Percentiles rank a stretch among this genome's conserved stretches.
These are phyloP conservation scores for Amblyornis subalaris DNA, from an alignment of 2,113 vertebrate species.

Conservation along the genomic window DNA sequence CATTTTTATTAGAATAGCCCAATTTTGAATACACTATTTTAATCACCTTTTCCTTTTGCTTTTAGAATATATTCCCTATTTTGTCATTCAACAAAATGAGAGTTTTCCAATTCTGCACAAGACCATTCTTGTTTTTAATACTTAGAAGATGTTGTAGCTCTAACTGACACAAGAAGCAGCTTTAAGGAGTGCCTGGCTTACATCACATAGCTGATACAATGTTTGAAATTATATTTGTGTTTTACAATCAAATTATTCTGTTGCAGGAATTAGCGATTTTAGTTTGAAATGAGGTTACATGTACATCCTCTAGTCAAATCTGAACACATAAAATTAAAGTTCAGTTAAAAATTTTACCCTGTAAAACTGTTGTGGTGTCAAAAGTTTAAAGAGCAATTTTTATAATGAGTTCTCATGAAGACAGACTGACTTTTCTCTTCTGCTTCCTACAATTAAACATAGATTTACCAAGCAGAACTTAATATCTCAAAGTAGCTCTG, in stretches of 20 bases:
- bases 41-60: background rate
- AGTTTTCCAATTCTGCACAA: background rate
- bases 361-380: background rate
- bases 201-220: background rate
- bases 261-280: background rate
- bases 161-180: background rate
- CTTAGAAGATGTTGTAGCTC: background rate
- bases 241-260: background rate
- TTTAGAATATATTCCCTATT: background rate
- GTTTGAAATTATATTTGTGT: background rate
- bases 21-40: background rate
- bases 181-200: background rate
- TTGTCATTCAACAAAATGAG: background rate
- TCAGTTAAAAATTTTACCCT: background rate
- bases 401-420: background rate
- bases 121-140: background rate
- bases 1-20: background rate
- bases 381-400: background rate
- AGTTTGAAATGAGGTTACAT: background rate
- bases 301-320: background rate
- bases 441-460: background rate
- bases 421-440: background rate
- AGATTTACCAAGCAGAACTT: background rate
- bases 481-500: background rate
- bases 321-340: background rate